Base-by-base conservation (phyloP, 53 echinoderm and acorn worm genomes). In the Temnopleurus reevesii region DNA sequence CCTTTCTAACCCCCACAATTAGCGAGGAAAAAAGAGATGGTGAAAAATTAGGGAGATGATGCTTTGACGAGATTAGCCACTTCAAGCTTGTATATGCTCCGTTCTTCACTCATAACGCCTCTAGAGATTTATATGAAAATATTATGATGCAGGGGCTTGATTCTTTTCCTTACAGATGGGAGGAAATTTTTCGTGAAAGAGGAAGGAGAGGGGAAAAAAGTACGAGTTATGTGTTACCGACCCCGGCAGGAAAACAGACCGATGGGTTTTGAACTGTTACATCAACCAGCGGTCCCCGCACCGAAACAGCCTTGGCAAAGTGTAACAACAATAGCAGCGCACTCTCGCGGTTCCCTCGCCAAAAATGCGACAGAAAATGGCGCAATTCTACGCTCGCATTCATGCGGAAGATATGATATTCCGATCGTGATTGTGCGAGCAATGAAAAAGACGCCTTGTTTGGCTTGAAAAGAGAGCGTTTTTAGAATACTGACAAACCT, bases 371-470 rank as follows among this genome's bases (percentile, higher is more conserved):
- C 17, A 51, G 71, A 87, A 34, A 87, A 34, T 66, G 45, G 88
- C 76, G 53, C 71, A 71, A 71, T 87, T 87, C 71, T 87, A 28
- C 71, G 34, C 23, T 53, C 66, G 31, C 88, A 36, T 33, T 66
- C 53, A 66, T 25, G 88, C 88, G 88, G 88, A 87, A 87, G 88
- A 87, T 87, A 87, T 87, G 88, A 71, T 87, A 87, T 87, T 87
- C 65, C 66, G 76, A 30, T 12, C 47, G 21, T 53, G 88, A 87
- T 87, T 66, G 53, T 66, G 88, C 36, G 53, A 29, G 88, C 88
- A 53, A 87, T 65, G 66, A 51, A 87, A 51, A 65, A 21, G n/a
- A 71, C 88, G 88, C 88, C 88, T 87, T 87, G 88, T 87, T 71
- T 87, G 71, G 66, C 51, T 87, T 66, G 55, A 30, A 87, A 66